Base-by-base conservation (phyloP, 1,140 invertebrate species). In the Hyphantria cunea region DNA sequence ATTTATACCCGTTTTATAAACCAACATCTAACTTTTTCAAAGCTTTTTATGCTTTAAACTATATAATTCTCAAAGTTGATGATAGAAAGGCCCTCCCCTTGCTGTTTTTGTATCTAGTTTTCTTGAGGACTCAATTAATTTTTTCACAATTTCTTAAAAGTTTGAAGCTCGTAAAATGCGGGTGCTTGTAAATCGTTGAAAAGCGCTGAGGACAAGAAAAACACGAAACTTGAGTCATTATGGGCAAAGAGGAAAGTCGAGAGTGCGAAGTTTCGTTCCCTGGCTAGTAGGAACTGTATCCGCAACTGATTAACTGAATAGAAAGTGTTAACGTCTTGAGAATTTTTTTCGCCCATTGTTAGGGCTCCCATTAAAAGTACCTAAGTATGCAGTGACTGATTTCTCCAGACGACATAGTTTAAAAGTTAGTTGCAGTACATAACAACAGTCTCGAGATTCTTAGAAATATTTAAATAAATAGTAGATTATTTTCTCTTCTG, bases 161-260 rank as follows among this genome's bases (percentile, higher is more conserved):
- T 52, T 62, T 54, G 41, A n/a, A 6, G 15, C 14, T 45, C 14
- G 39, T 48, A 58, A 45, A 59, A 59, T 50, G 45, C 13, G 44
- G 33, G 53, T 50, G 13, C 53, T 70, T 58, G 71, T 75, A 76
- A 78, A 78, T 77, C 65, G 66, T 72, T 66, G 71, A 67, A 76
- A 78, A 79, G 76, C 68, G 74, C 68, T 59, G 73, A 45, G 41
- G 72, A 76, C 76, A 81, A 78, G 72, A 81, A 84, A 81, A 84
- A 81, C 72, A 80, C 58, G 60, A 69, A 78, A 86, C 66, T 86
- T 84, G 39, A 70, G 73, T 86, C 81, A 81, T 86, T 86, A 84
- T 66, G 65, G 67, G 59, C 67, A 42, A 60, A 63, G 61, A 68
- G 56, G 56, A 68, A 78, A 68, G 67, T 66, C 63, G 66, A 49